Evolutionary conservation across 2,888 invertebrate genomes (phyloP).

Genomic region (Macrophya annulata): DNA sequence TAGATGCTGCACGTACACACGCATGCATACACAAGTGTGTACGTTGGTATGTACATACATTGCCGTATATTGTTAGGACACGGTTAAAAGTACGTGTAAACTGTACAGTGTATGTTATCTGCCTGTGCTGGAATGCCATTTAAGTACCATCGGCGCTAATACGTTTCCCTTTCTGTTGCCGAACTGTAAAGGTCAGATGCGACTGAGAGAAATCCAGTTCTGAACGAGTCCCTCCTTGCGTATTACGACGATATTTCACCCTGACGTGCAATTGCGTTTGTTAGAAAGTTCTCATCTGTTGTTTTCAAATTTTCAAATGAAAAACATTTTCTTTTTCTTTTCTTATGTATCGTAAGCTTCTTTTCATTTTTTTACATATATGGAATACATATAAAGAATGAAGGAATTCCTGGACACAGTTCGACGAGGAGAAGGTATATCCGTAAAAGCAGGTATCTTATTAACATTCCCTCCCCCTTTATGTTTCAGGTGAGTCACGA

Average conservation of each 20-base stretch:
- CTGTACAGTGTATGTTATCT: neutral
- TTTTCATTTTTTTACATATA: neutral
- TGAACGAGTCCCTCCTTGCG: neutral
- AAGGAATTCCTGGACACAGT: neutral
- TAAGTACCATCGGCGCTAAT: constrained; percentile 27
- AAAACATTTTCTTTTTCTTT: too few relatives aligned
- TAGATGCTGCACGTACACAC: constrained; percentile 21
- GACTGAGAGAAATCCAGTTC: constrained; percentile 2
- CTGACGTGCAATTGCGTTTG: neutral
- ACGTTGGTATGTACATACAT: neutral
- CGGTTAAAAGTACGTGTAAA: constrained; percentile 12
- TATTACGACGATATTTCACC: neutral
- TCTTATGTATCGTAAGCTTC: neutral
- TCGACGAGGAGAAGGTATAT: neutral
- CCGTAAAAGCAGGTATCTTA: constrained; percentile 30
- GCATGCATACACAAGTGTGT: neutral
- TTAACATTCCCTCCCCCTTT: constrained; percentile 23
- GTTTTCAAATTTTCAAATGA: too few relatives aligned
- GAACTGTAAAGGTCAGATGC: neutral
- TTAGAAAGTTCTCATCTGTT: neutral
- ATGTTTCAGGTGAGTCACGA: constrained; percentile 56
- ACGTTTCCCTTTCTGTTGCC: constrained; percentile 30
- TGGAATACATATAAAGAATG: neutral
- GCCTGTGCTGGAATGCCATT: constrained; percentile 31
- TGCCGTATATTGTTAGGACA: neutral